phyloP scores from a whole-genome alignment of 2,113 vertebrate genomes.

The Notiomystis cincta region DNA sequence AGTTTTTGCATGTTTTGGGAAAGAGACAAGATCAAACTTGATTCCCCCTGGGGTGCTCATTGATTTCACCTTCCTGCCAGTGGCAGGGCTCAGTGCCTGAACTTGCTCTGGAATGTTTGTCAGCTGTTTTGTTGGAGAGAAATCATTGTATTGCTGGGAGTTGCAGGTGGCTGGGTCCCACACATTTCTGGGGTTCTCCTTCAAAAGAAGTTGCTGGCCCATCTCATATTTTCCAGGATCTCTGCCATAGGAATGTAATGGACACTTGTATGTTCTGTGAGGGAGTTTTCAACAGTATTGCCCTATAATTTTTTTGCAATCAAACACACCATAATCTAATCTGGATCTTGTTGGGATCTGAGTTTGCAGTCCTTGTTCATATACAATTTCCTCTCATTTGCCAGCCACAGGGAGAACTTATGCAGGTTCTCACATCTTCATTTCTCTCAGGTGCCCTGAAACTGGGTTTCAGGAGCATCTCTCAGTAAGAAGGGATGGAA shows the following conservation, averaged over 20 bases:
- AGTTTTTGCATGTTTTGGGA: not conserved
- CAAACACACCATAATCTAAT: not conserved
- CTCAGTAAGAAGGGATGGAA: not conserved
- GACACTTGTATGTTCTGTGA: not conserved
- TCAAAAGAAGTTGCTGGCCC: not conserved
- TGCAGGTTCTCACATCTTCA: not conserved
- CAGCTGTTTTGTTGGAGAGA: not conserved
- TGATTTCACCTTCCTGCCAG: conserved; percentile 18
- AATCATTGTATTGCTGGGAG: not conserved
- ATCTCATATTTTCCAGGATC: not conserved
- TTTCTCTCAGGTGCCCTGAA: not conserved
- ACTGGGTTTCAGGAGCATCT: not conserved
- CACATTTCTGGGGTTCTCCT: not conserved
- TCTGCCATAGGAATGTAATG: not conserved
- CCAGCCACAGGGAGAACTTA: not conserved
- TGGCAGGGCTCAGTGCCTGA: not conserved
- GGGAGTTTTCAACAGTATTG: not conserved
- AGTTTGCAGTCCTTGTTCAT: not conserved
- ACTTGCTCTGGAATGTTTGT: conserved; percentile 45
- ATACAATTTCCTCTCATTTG: not conserved
- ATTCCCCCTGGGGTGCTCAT: conserved; percentile 9
- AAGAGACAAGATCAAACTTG: conserved; percentile 38
- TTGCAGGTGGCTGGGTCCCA: not conserved
- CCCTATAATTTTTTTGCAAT: not conserved
- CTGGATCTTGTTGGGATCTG: not conserved